A percentile compares a stretch with the other conserved stretches of the same genome.
phyloP scores from a whole-genome alignment of 23 tunicate species.

The Trididemnum nubilum region DNA sequence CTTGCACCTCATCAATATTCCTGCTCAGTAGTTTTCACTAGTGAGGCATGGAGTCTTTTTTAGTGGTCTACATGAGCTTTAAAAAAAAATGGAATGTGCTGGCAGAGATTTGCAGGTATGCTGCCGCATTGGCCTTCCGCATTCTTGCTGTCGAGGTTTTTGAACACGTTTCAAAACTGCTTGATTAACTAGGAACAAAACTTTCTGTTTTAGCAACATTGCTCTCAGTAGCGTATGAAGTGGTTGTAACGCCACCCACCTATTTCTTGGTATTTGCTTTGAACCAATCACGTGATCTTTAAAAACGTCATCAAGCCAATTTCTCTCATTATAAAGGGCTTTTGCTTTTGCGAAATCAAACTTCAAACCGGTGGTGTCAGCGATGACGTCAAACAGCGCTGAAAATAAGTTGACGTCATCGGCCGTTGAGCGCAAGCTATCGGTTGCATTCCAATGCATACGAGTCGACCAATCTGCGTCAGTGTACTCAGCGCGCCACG shows the following conservation, averaged over 20 bases:
- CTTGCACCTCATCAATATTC: no score
- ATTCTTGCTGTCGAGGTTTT: no score
- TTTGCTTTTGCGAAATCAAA: slow-evolving; percentile 33
- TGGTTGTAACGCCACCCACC: not conserved
- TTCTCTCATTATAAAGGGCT: slow-evolving; percentile 23
- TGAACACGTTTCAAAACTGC: no score
- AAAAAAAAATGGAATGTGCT: no score
- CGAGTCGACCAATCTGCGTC: slow-evolving; percentile 84
- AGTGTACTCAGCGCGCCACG: slow-evolving; percentile 49
- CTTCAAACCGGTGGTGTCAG: slow-evolving; percentile 28
- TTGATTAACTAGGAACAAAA: no score
- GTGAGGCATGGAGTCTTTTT: no score
- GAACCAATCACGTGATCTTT: not conserved
- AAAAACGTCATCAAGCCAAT: not conserved
- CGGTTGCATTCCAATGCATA: slow-evolving; percentile 49
- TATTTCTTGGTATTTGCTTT: not conserved
- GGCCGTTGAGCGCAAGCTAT: not conserved
- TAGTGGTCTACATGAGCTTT: no score
- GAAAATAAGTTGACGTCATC: slow-evolving; percentile 37
- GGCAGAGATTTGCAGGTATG: no score
- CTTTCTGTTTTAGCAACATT: no score
- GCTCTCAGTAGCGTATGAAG: not conserved
- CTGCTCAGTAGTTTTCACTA: no score
- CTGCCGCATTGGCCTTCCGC: no score
- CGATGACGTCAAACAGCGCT: slow-evolving; percentile 65